Evolutionary conservation across 1,140 invertebrate species (phyloP).

Genomic region (Linepithema humile): DNA sequence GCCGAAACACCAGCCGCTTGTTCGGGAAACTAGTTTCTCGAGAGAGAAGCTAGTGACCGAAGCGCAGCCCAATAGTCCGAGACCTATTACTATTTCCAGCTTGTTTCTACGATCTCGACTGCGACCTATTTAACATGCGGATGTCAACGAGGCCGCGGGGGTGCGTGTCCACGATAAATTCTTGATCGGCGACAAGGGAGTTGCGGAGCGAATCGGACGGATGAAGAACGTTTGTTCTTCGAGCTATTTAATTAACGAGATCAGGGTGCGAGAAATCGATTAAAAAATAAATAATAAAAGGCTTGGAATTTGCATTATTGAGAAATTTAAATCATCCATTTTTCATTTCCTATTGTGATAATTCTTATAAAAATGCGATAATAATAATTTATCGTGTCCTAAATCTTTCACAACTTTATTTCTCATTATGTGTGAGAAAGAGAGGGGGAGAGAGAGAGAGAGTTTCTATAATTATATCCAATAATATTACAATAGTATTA

Average conservation of each 20-base stretch:
- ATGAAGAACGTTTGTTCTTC: conserved; percentile 4
- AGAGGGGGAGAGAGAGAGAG: too few relatives aligned
- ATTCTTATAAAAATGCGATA: too few relatives aligned
- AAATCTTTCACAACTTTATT: too few relatives aligned
- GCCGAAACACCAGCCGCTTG: conserved; percentile 36
- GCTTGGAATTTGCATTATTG: too few relatives aligned
- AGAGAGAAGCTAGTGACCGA: conserved; percentile 8
- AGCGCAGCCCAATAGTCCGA: neutral
- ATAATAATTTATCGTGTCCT: too few relatives aligned
- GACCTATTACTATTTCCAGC: conserved; percentile 63
- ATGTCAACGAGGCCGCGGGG: conserved; percentile 1
- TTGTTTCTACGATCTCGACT: conserved; percentile 60
- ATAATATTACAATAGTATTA: neutral
- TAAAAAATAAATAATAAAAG: too few relatives aligned
- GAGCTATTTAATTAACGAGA: conserved; percentile 63
- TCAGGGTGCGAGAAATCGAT: too few relatives aligned
- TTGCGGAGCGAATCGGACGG: neutral
- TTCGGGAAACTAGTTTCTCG: conserved; percentile 65
- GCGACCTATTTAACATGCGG: conserved; percentile 50
- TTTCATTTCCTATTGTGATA: too few relatives aligned
- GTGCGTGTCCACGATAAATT: conserved; percentile 60
- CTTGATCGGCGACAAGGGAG: neutral
- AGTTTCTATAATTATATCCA: neutral
- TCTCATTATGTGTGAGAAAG: too few relatives aligned
- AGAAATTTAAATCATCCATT: too few relatives aligned